phyloP scores from a whole-genome alignment of 2,888 invertebrate genomes.

The Dorcus parallelipipedus region DNA sequence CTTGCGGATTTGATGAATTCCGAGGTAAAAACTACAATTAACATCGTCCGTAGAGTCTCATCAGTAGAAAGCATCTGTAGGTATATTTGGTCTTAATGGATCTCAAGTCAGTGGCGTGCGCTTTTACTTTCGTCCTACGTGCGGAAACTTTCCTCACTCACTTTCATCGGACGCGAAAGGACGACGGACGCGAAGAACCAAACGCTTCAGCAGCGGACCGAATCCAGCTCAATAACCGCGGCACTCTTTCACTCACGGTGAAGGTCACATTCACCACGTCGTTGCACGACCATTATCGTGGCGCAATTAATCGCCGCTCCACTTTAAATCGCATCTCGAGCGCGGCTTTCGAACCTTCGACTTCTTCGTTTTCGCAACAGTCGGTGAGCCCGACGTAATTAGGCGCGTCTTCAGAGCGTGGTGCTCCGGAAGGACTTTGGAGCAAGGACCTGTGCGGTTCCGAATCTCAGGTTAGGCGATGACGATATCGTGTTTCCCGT shows the following conservation, averaged over 20 bases:
- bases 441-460: too few species aligned
- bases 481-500: too few species aligned
- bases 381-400: too few species aligned
- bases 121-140: not conserved
- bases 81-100: too few species aligned
- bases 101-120: not conserved
- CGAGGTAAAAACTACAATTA: too few species aligned
- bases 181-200: not conserved
- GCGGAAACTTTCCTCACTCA: not conserved
- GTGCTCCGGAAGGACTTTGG: too few species aligned
- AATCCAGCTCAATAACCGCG: conserved; percentile 15
- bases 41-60: too few species aligned
- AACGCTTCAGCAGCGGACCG: conserved; percentile 8
- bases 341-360: conserved; percentile 4
- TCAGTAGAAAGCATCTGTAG: too few species aligned
- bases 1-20: too few species aligned
- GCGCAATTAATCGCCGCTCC: conserved; percentile 8
- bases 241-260: conserved; percentile 31
- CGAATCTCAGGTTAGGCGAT: too few species aligned
- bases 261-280: conserved; percentile 32
- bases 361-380: too few species aligned
- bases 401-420: too few species aligned
- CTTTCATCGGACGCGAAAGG: conserved; percentile 14
- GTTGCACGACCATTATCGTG: conserved; percentile 9
- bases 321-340: conserved; percentile 6